Evolutionary conservation across 2,888 invertebrate genomes (phyloP), one percentile per base, ranked within the genome.

Genomic region (Lydus trimaculatus): DNA sequence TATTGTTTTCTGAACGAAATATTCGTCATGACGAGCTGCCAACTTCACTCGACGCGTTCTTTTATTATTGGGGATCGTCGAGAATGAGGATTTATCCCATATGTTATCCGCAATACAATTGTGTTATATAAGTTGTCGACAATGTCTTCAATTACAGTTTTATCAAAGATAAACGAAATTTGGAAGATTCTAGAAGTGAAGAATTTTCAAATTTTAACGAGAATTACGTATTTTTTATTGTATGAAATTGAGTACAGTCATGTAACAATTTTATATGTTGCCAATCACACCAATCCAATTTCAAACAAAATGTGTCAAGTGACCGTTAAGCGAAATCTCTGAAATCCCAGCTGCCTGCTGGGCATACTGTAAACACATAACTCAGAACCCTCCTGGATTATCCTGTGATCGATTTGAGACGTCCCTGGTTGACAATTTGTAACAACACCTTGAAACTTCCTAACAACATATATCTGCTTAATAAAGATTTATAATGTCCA

Each of bases 241-340:
- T 17, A n/a, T 36, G 25, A 61, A 20, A 61, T 28, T 61, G 20
- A 9, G 33, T n/a, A 31, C 15, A 65, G 65, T 68, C 61, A 52
- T 36, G 13, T 63, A 56, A 58, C 69, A 72, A 73, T 72, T 69
- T 74, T 74, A 75, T 72, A 23, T 52, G 75, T 75, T 73, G 67
- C 71, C 67, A 72, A 73, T 73, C 76, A 73, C 73, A 75, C 80
- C 81, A 78, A 84, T 84, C 83, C 83, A 83, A 84, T 84, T 80
- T 81, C 80, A 77, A 82, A 79, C 80, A 81, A 83, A 83, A 84
- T 81, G 81, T 82, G 81, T 82, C 82, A 81, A 82, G 82, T 83
- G 83, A 82, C 82, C 83, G 82, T 83, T 83, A 81, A 80, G 80
- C 79, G 80, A 78, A 83, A 82, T 83, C 82, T 79, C 78, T 74